Percentiles rank a stretch among this genome's conserved stretches.
Conservation (phyloP, 2,797 vertebrate species). For the Sebastes variabilis region DNA sequence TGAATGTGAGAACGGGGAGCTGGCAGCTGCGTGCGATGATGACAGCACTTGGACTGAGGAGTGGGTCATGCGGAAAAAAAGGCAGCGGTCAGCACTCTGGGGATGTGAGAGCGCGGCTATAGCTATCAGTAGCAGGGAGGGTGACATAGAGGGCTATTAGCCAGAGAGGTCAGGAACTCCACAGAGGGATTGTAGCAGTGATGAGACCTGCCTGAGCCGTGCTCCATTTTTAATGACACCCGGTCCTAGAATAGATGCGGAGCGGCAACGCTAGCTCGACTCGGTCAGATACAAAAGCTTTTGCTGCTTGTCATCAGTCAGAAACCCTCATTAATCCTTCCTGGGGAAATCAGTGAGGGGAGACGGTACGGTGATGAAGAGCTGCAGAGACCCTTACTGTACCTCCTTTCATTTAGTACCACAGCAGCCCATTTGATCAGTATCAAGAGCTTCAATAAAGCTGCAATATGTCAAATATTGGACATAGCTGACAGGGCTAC, state of each 20-base stretch:
- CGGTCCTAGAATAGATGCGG: constrained; percentile 4
- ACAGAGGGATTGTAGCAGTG: constrained; percentile 22
- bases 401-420: constrained; percentile 13
- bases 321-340: constrained; percentile 36
- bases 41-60: constrained; percentile 33
- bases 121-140: constrained; percentile 32
- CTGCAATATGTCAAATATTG: constrained; percentile 1
- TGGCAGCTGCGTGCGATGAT: not conserved
- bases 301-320: constrained; percentile 29
- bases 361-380: constrained; percentile 1
- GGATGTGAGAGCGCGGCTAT: constrained; percentile 20
- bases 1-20: constrained; percentile 11
- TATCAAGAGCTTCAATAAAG: not conserved
- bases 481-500: not conserved
- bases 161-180: constrained; percentile 51
- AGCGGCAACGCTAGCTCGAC: constrained; percentile 22
- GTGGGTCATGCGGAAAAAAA: constrained; percentile 38
- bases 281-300: constrained; percentile 4
- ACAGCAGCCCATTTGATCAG: constrained; percentile 22
- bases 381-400: not conserved
- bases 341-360: constrained; percentile 15
- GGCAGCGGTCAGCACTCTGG: constrained; percentile 63
- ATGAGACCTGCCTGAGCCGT: constrained; percentile 43
- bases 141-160: constrained; percentile 42
- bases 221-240: constrained; percentile 75